Conservation (phyloP, 2,113 vertebrate genomes). For the Anas platyrhynchos region DNA sequence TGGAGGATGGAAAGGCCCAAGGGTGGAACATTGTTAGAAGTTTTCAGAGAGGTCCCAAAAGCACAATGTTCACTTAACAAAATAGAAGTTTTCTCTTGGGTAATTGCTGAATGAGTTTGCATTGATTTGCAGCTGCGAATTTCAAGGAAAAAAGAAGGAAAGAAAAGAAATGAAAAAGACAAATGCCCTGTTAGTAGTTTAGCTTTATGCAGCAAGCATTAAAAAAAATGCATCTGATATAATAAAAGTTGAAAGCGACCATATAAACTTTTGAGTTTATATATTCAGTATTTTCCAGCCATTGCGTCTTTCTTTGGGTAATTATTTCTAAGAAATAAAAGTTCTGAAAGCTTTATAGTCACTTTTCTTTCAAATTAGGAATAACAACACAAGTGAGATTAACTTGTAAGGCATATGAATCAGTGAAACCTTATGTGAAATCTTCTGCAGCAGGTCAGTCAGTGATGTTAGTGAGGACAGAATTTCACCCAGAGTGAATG, state of each 20-base stretch:
- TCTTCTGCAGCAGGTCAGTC: neutral
- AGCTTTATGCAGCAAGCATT: neutral
- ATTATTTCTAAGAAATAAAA: neutral
- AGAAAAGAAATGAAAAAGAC: slow-evolving; percentile 29
- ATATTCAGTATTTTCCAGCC: neutral
- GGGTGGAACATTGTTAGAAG: slow-evolving; percentile 56
- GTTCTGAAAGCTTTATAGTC: neutral
- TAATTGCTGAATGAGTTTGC: slow-evolving; percentile 30
- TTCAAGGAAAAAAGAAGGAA: neutral
- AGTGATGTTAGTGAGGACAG: neutral
- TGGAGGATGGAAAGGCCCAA: slow-evolving; percentile 58
- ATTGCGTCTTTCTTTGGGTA: neutral
- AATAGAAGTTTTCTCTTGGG: slow-evolving; percentile 46
- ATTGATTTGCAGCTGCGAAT: slow-evolving; percentile 39
- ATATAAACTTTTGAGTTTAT: neutral
- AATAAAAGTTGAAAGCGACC: neutral
- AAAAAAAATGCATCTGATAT: neutral
- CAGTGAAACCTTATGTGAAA: neutral
- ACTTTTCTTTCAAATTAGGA: neutral
- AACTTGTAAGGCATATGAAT: neutral
- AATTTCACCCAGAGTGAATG: neutral
- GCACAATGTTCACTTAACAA: slow-evolving; percentile 43
- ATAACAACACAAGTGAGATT: neutral
- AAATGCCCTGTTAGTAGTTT: slow-evolving; percentile 19
- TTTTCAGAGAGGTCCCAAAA: slow-evolving; percentile 35